phyloP scores from a whole-genome alignment of 1,140 invertebrate species.

The Diabrotica virgifera region DNA sequence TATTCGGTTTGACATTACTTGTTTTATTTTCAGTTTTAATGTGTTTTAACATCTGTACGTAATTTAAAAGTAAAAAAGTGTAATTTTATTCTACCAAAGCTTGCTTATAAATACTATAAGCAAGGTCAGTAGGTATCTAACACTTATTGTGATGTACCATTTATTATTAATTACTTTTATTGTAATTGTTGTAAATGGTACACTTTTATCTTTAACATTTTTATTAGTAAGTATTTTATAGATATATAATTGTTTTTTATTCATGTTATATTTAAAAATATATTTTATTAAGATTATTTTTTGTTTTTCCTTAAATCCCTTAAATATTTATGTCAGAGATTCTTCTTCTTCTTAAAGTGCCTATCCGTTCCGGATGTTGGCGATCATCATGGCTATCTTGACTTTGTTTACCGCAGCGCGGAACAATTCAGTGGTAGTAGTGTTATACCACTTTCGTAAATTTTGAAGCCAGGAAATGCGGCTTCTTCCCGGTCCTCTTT shows the following conservation, averaged over 20 bases:
- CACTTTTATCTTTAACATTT: slow-evolving; percentile 27
- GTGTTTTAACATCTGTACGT: slow-evolving; percentile 26
- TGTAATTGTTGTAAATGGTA: slow-evolving; percentile 26
- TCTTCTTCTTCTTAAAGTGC: too few species aligned
- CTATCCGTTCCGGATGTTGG: too few species aligned
- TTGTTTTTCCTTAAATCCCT: neutral
- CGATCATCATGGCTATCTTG: too few species aligned
- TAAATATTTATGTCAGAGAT: too few species aligned
- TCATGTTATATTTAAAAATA: slow-evolving; percentile 40
- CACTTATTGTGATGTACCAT: slow-evolving; percentile 25
- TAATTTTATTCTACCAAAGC: slow-evolving; percentile 29
- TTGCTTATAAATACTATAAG: slow-evolving; percentile 23
- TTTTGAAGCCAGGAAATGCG: too few species aligned
- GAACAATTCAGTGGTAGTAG: too few species aligned
- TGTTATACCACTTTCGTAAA: too few species aligned
- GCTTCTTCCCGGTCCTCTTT: too few species aligned
- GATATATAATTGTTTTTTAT: slow-evolving; percentile 34
- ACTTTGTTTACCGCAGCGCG: too few species aligned
- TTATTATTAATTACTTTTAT: slow-evolving; percentile 26
- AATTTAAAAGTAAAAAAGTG: slow-evolving; percentile 18
- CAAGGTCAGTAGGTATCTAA: slow-evolving; percentile 20
- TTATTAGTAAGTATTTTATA: slow-evolving; percentile 25
- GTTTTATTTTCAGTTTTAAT: slow-evolving; percentile 23
- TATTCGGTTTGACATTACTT: slow-evolving; percentile 19
- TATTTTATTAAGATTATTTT: slow-evolving; percentile 34